These are phyloP conservation scores for Caenorhabditis sp. DNA, from an alignment of 2,888 invertebrate genomes.

Conservation along the genomic window DNA sequence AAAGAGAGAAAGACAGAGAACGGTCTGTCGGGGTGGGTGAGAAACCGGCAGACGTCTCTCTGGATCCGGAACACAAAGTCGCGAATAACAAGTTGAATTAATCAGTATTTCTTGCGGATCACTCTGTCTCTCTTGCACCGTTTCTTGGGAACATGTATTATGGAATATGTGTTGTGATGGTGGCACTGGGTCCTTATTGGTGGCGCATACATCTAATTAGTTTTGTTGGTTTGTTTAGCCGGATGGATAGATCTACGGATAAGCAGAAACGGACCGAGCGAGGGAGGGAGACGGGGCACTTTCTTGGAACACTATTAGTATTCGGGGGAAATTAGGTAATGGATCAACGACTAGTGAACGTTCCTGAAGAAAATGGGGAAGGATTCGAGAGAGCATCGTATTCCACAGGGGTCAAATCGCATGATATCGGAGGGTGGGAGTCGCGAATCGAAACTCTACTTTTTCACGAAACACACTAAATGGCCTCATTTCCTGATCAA, in stretches of 20 bases:
- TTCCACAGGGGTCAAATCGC: background rate
- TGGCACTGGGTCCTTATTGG: background rate
- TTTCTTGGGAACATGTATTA: constrained; percentile 10
- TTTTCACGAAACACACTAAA: background rate
- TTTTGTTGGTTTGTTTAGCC: constrained; percentile 38
- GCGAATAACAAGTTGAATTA: constrained; percentile 45
- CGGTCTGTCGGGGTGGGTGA: background rate
- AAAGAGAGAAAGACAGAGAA: constrained; percentile 5
- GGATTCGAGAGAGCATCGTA: background rate
- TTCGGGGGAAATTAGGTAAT: background rate
- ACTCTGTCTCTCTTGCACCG: constrained; percentile 9
- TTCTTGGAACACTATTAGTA: constrained; percentile 26
- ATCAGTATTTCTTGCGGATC: constrained; percentile 25
- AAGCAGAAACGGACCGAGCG: background rate
- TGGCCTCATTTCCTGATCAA: constrained; percentile 38
- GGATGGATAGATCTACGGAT: background rate
- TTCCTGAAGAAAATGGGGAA: background rate
- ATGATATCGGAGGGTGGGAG: background rate
- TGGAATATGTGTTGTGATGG: constrained; percentile 4
- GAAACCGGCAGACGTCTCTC: constrained; percentile 1
- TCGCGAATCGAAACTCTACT: constrained; percentile 1
- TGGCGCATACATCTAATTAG: constrained; percentile 28
- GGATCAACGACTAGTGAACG: background rate
- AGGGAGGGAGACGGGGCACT: constrained; percentile 21
- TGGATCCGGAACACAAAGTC: background rate